phyloP scores from a whole-genome alignment of 2,797 vertebrate species.

The Diplodus puntazzo region DNA sequence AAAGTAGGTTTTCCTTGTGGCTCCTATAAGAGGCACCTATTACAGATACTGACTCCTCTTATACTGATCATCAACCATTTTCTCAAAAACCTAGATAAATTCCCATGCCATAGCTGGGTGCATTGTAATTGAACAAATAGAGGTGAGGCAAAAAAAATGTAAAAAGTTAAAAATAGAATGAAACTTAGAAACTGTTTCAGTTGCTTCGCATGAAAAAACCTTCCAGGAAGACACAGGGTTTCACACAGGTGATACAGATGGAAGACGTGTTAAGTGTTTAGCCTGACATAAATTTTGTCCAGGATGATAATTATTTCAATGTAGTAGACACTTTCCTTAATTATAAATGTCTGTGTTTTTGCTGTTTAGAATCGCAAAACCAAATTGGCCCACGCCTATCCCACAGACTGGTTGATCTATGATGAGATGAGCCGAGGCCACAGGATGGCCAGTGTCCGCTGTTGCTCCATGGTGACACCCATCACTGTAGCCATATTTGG shows the following conservation, averaged over 20 bases:
- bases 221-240: neutral
- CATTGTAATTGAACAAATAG: neutral
- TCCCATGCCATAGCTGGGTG: neutral
- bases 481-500: conserved; percentile 90
- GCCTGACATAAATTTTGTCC: too few species aligned
- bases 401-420: conserved; percentile 95
- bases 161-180: neutral
- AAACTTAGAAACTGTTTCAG: neutral
- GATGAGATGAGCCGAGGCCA: conserved; percentile 95
- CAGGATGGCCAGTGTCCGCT: conserved; percentile 91
- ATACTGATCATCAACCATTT: neutral
- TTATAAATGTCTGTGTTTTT: conserved; percentile 12
- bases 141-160: neutral
- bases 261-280: neutral
- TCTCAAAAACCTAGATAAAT: neutral
- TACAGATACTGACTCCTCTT: too few species aligned
- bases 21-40: too few species aligned
- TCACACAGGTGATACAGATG: too few species aligned
- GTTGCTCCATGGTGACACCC: conserved; percentile 91
- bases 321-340: neutral
- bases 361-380: conserved; percentile 85
- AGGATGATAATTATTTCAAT: neutral
- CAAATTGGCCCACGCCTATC: conserved; percentile 86
- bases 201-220: neutral
- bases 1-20: too few species aligned